phyloP scores from a whole-genome alignment of 1,140 invertebrate genomes.

The Rhynchophorus ferrugineus region DNA sequence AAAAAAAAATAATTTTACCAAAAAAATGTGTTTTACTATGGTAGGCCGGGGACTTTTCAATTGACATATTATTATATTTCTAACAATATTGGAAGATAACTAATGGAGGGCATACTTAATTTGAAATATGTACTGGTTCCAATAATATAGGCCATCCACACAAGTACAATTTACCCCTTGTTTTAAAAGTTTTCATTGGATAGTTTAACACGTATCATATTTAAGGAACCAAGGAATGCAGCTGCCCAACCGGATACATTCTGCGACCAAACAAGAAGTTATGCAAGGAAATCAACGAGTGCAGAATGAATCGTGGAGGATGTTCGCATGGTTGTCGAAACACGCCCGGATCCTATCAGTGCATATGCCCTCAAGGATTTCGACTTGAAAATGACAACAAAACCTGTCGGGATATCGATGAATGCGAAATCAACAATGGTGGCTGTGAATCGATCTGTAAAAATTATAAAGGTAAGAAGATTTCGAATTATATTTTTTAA shows the following conservation, averaged over 20 bases:
- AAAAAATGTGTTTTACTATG: too few relatives aligned
- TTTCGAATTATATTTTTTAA: background rate
- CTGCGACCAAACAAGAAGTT: slow-evolving; percentile 41
- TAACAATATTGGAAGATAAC: too few relatives aligned
- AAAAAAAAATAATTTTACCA: too few relatives aligned
- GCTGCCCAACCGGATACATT: slow-evolving; percentile 49
- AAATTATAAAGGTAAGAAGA: slow-evolving; percentile 36
- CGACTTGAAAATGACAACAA: slow-evolving; percentile 41
- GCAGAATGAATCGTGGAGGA: slow-evolving; percentile 54
- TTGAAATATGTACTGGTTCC: too few relatives aligned
- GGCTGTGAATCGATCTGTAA: slow-evolving; percentile 47
- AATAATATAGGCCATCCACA: too few relatives aligned
- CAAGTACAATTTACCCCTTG: too few relatives aligned
- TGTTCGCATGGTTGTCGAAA: slow-evolving; percentile 63
- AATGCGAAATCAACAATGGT: slow-evolving; percentile 49
- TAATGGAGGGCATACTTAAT: too few relatives aligned
- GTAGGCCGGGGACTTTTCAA: too few relatives aligned
- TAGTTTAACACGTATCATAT: too few relatives aligned
- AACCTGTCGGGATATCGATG: slow-evolving; percentile 55
- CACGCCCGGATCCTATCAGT: slow-evolving; percentile 52
- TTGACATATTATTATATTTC: too few relatives aligned
- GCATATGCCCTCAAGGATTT: slow-evolving; percentile 47
- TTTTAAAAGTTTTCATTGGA: too few relatives aligned
- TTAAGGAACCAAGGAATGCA: slow-evolving; percentile 43
- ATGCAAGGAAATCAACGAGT: slow-evolving; percentile 62